Base-by-base conservation (phyloP, 1,140 invertebrate species). In the Homalodisca vitripennis region DNA sequence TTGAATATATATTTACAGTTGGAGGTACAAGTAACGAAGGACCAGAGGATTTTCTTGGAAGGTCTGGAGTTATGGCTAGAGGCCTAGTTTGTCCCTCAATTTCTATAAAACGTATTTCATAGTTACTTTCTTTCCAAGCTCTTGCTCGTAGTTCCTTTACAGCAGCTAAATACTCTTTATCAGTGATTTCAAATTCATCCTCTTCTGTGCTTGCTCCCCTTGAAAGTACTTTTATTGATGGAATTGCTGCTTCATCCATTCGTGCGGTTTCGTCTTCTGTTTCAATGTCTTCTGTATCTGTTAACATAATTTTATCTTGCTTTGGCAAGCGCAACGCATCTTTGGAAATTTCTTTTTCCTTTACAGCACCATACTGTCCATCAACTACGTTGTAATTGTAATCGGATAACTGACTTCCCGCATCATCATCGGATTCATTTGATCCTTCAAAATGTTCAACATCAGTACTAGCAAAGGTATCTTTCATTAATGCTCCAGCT, bases 211-310 rank as follows among this genome's bases (percentile, higher is more conserved):
- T 73, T 63, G n/a, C 67, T 22, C 26, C 63, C 31, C 27, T 27
- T 2, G 41, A 66, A 2, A 20, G 12, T 10, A 46, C 32, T 46
- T 46, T 46, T 20, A 41, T 47, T n/a, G n/a, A 13, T 66, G 63
- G 63, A 13, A n/a, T 66, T 2, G 41, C 10, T 47, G 63, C 20
- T 66, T 24, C 1, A 30, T 24, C 41, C 14, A 17, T 34, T 26
- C 20, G 3, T 10, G 3, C 17, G 47, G 31, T 3, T 1, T 66
- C 48, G 22, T 73, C 73, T 47, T 69, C 71, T 51, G 53, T 66
- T 64, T 72, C 69, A 67, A 75, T 31, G 63, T 72, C 70, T 55
- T 73, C 72, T 65, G 63, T 63, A 48, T 73, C 73, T 66, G 68
- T 69, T 46, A 63, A 24, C 60, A 46, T 29, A 27, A 55, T 22